Base-by-base conservation (phyloP, 2,113 vertebrate species). In the human (Homo sapiens) region DNA sequence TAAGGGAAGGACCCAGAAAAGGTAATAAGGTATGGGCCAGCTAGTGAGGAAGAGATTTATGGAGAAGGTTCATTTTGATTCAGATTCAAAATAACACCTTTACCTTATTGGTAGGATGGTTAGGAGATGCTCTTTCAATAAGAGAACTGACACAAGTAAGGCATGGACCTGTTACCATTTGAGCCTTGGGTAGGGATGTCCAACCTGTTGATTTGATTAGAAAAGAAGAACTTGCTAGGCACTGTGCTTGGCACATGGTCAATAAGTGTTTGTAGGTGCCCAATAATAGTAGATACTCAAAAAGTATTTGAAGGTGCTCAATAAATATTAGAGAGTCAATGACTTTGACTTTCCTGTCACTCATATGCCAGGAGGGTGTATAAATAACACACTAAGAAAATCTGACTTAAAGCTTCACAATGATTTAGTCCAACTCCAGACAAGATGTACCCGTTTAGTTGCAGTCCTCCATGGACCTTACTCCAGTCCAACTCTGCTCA, bases 261-360 rank as follows among this genome's bases (percentile, higher is more conserved):
- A 25, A 2, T 59, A 17, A 79, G 30, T 87, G 8, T 66, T 72
- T 88, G 9, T 55, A 59, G 52, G 5, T 73, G 22, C 68, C 72
- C 18, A 66, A 16, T 81, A 85, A 84, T 35, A 90, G 52, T 35
- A 82, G 27, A 25, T 40, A 32, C 13, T 75, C n/a, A 40, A 61
- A 83, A 80, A 73, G 20, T 43, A 64, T 48, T 86, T 55, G 25
- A 35, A 80, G n/a, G 48, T 61, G 16, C 38, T 91, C 38, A 48
- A 8, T 52, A 85, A 81, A 79, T 78, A 90, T 92, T 92, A 93
- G 75, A 90, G 20, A 92, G 86, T 78, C 78, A 89, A 8, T 97
- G 84, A 79, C 20, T 95, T 72, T 48, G 30, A 78, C 23, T 61
- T 75, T 92, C 80, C 11, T 79, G 6, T 55, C 10, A 52, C 23